Percentiles rank a stretch among this genome's conserved stretches.
phyloP scores from a whole-genome alignment of 2,888 invertebrate species.

The Apodemia zela region DNA sequence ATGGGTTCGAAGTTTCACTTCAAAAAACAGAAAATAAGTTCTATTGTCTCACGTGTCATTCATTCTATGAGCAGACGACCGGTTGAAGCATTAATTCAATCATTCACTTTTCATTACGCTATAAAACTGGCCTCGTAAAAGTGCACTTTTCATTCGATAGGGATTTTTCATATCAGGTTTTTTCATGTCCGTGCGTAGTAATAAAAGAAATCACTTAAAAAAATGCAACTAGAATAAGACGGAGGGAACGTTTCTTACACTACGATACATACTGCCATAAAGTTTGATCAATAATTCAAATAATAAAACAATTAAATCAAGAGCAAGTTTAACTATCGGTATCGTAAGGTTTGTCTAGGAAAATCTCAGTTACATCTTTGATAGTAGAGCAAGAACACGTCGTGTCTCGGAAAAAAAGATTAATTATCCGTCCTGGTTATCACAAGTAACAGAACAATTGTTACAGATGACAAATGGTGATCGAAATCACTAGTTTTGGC shows the following conservation, averaged over 20 bases:
- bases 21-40: not conserved
- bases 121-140: slow-evolving; percentile 63
- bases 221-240: slow-evolving; percentile 56
- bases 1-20: too few relatives aligned
- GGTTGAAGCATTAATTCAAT: slow-evolving; percentile 53
- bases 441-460: too few relatives aligned
- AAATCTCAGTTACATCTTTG: too few relatives aligned
- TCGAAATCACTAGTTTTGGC: too few relatives aligned
- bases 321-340: too few relatives aligned
- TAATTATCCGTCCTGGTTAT: too few relatives aligned
- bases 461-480: too few relatives aligned
- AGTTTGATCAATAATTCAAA: slow-evolving; percentile 16
- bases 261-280: slow-evolving; percentile 43
- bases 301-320: too few relatives aligned
- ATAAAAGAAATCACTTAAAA: slow-evolving; percentile 74
- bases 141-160: slow-evolving; percentile 63
- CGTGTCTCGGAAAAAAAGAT: too few relatives aligned
- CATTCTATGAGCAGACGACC: slow-evolving; percentile 37
- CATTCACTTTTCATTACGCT: slow-evolving; percentile 60
- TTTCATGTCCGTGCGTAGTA: slow-evolving; percentile 66
- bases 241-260: slow-evolving; percentile 49
- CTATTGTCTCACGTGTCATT: slow-evolving; percentile 16
- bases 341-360: too few relatives aligned
- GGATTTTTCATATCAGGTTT: slow-evolving; percentile 61
- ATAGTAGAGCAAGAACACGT: too few relatives aligned